Conservation (phyloP, 2,888 invertebrate genomes). For the Heliconius sara region DNA sequence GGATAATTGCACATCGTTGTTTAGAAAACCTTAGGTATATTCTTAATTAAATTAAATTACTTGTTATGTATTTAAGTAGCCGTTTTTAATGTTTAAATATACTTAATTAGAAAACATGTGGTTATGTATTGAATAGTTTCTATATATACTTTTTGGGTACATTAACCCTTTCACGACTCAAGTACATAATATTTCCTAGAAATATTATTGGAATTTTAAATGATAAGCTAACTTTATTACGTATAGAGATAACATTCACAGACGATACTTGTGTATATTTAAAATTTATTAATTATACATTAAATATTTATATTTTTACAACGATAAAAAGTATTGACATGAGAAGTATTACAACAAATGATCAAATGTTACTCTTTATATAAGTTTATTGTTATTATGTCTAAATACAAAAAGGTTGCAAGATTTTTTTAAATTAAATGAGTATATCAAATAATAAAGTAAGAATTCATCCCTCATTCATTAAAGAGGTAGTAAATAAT, state of each 20-base stretch:
- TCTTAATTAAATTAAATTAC: constrained; percentile 53
- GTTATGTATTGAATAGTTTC: neutral
- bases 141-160: neutral
- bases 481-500: neutral
- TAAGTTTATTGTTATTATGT: neutral
- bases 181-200: too few relatives aligned
- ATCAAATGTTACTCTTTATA: neutral
- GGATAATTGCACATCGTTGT: constrained; percentile 64
- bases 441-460: too few relatives aligned
- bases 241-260: neutral
- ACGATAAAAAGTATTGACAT: neutral
- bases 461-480: neutral
- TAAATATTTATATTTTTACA: neutral
- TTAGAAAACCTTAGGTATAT: constrained; percentile 76
- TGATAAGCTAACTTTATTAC: neutral
- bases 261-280: constrained; percentile 2
- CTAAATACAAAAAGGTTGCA: neutral
- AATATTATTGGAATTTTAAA: neutral
- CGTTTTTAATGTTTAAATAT: neutral
- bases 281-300: neutral
- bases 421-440: neutral
- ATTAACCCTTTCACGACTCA: neutral
- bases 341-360: too few relatives aligned
- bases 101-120: neutral
- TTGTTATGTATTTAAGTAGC: neutral